A percentile compares a stretch with the other conserved stretches of the same genome.
Evolutionary conservation across 2,797 vertebrate species (phyloP).

Genomic region (Acanthurus tractus): DNA sequence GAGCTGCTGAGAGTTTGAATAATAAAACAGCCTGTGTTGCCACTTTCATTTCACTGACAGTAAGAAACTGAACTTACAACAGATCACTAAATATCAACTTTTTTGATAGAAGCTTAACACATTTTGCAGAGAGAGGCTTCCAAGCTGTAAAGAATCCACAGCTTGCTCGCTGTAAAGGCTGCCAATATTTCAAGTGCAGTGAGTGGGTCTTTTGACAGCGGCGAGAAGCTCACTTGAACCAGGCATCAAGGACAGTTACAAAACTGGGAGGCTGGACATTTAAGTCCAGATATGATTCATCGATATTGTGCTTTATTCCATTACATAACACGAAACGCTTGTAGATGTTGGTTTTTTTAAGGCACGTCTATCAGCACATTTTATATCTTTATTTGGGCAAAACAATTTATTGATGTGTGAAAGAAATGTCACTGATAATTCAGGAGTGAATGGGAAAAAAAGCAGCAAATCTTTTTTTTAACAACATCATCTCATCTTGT

Average conservation of each 20-base stretch:
- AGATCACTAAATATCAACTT: not conserved
- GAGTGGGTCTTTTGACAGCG: not conserved
- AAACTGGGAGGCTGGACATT: not conserved
- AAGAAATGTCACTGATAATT: not conserved
- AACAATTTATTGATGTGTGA: not conserved
- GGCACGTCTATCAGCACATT: not conserved
- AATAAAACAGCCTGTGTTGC: not conserved
- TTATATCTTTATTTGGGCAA: not conserved
- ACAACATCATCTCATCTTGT: not conserved
- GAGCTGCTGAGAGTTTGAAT: not conserved
- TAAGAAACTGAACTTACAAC: not conserved
- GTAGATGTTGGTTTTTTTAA: not conserved
- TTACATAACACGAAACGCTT: not conserved
- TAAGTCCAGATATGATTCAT: slow-evolving; percentile 2
- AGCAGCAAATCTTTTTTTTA: not conserved
- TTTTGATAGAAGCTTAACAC: not conserved
- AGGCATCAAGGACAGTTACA: slow-evolving; percentile 7
- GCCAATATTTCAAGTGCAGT: not conserved
- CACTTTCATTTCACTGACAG: not conserved
- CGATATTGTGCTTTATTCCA: not conserved
- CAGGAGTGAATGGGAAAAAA: not conserved
- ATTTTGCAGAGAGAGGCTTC: too few species aligned
- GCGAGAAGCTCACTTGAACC: not conserved
- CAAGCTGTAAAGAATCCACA: not conserved
- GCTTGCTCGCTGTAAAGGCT: not conserved